A percentile compares a stretch with the other conserved stretches of the same genome.
Evolutionary conservation across 2,113 vertebrate species (phyloP).

Genomic region (Clarias macrocephalus): DNA sequence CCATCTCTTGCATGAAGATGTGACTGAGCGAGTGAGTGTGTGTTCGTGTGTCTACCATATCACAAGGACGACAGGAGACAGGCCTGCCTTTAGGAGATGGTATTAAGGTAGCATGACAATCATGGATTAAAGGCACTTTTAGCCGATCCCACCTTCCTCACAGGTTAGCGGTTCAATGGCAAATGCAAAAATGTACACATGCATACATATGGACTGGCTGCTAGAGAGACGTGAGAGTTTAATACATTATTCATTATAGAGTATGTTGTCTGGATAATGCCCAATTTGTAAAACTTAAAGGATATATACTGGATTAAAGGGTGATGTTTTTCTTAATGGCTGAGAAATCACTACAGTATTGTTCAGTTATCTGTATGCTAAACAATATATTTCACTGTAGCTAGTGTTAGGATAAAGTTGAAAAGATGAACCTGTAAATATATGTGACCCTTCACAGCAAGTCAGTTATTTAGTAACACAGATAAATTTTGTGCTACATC

Average conservation of each 20-base stretch:
- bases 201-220: constrained; percentile 52
- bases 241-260: constrained; percentile 55
- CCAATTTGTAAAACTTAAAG: background rate
- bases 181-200: constrained; percentile 61
- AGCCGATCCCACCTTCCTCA: constrained; percentile 55
- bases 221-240: constrained; percentile 33
- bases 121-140: constrained; percentile 67
- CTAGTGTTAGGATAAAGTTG: background rate
- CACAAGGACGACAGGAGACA: constrained; percentile 64
- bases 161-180: constrained; percentile 64
- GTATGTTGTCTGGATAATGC: background rate
- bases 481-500: too few species aligned
- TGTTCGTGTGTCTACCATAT: constrained; percentile 53
- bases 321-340: background rate
- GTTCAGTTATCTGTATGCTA: background rate
- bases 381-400: background rate
- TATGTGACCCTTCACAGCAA: too few species aligned
- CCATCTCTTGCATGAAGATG: constrained; percentile 72
- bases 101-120: constrained; percentile 72
- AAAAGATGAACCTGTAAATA: background rate
- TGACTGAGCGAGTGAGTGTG: constrained; percentile 42
- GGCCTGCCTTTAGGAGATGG: constrained; percentile 60
- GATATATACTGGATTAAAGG: background rate
- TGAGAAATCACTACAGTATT: background rate
- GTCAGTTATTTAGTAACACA: too few species aligned